These are phyloP conservation scores for Ephialtes manifestator DNA, from an alignment of 2,888 invertebrate genomes.

Conservation along the genomic window DNA sequence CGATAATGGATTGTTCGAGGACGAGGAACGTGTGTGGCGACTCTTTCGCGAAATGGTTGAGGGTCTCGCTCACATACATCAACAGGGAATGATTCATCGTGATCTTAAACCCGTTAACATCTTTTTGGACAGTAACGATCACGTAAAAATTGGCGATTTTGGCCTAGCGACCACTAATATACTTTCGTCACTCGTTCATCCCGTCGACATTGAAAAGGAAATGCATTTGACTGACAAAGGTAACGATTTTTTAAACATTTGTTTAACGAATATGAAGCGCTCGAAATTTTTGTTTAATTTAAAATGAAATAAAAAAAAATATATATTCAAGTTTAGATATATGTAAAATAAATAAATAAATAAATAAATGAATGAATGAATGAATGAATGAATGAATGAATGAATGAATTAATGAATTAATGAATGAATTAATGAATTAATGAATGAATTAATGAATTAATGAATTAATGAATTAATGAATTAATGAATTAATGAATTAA, in stretches of 20 bases:
- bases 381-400: no score
- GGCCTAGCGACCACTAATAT: constrained; percentile 96
- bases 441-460: no score
- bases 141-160: constrained; percentile 99
- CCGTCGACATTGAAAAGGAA: constrained; percentile 78
- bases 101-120: constrained; percentile 97
- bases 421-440: no score
- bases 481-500: no score
- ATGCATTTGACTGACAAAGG: constrained; percentile 78
- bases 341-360: no score
- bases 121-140: constrained; percentile 97
- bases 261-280: no score
- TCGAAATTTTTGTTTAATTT: no score
- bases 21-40: constrained; percentile 94
- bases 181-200: constrained; percentile 83
- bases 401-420: no score
- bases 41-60: constrained; percentile 98
- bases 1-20: constrained; percentile 92
- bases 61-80: constrained; percentile 96
- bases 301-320: no score
- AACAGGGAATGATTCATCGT: constrained; percentile 95
- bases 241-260: constrained; percentile 49
- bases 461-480: no score
- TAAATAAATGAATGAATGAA: no score
- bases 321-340: no score